A percentile compares a stretch with the other conserved stretches of the same genome.
Evolutionary conservation across 2,113 vertebrate genomes (phyloP).

Genomic region (Peucedramus taeniatus): DNA sequence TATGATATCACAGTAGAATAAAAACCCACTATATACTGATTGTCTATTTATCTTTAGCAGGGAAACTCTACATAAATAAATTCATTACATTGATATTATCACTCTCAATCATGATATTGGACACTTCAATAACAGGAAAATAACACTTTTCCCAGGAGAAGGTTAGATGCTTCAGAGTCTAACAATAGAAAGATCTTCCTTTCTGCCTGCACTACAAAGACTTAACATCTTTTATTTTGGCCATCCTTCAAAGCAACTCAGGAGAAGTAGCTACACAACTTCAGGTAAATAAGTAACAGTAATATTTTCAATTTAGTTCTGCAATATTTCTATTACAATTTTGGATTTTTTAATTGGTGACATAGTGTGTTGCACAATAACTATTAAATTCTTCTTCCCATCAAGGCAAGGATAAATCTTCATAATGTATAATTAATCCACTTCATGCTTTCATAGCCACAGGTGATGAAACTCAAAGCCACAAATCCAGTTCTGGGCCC

Average conservation of each 20-base stretch:
- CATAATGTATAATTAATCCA: background rate
- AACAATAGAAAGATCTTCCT: background rate
- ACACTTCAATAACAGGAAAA: constrained; percentile 55
- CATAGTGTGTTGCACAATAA: background rate
- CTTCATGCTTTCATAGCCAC: background rate
- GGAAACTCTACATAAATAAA: constrained; percentile 31
- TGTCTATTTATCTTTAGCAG: constrained; percentile 19
- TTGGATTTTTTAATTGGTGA: background rate
- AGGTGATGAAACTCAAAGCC: background rate
- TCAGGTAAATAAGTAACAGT: background rate
- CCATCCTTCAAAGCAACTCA: constrained; percentile 37
- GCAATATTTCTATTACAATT: background rate
- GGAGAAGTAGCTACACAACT: constrained; percentile 2
- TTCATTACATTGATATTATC: constrained; percentile 39
- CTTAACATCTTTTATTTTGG: constrained; percentile 45
- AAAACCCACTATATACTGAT: background rate
- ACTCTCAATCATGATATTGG: constrained; percentile 3
- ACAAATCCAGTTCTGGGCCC: background rate
- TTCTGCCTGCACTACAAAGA: constrained; percentile 33
- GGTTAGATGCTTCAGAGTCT: constrained; percentile 11
- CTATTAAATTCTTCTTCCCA: background rate
- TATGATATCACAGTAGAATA: background rate
- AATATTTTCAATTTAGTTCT: constrained; percentile 12
- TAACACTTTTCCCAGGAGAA: constrained; percentile 37
- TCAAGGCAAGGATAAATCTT: background rate